These are phyloP conservation scores for Sylvia borin DNA, from an alignment of 2,797 vertebrate species.

Conservation along the genomic window DNA sequence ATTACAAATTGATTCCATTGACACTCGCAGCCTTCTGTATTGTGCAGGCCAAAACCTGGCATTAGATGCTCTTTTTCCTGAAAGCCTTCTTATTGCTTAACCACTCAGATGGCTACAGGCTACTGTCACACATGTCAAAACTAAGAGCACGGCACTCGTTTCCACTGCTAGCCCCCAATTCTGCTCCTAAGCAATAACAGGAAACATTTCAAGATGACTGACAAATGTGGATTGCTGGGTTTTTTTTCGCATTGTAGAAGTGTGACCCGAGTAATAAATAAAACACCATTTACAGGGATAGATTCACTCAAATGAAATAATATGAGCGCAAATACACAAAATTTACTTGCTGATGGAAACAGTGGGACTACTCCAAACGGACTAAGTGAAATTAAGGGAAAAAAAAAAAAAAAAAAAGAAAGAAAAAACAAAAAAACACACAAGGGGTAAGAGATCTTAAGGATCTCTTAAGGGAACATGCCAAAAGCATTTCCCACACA, in stretches of 20 bases:
- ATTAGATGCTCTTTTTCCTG: not conserved
- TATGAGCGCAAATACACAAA: not conserved
- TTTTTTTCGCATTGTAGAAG: not conserved
- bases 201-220: not conserved
- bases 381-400: not conserved
- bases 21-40: not conserved
- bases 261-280: not conserved
- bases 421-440: fast-evolving
- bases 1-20: conserved; percentile 1
- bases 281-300: not conserved
- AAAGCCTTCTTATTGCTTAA: not conserved
- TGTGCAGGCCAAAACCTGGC: not conserved
- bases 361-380: not conserved
- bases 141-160: not conserved
- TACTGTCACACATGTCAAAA: conserved; percentile 46
- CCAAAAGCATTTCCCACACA: not conserved
- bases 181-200: not conserved
- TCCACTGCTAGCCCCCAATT: not conserved
- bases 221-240: not conserved
- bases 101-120: not conserved
- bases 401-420: not conserved
- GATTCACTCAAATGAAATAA: not conserved
- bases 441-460: not conserved
- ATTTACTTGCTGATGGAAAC: not conserved
- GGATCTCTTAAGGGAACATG: not conserved